Base-by-base conservation (phyloP, 2,113 vertebrate genomes). In the Mus spicilegus region DNA sequence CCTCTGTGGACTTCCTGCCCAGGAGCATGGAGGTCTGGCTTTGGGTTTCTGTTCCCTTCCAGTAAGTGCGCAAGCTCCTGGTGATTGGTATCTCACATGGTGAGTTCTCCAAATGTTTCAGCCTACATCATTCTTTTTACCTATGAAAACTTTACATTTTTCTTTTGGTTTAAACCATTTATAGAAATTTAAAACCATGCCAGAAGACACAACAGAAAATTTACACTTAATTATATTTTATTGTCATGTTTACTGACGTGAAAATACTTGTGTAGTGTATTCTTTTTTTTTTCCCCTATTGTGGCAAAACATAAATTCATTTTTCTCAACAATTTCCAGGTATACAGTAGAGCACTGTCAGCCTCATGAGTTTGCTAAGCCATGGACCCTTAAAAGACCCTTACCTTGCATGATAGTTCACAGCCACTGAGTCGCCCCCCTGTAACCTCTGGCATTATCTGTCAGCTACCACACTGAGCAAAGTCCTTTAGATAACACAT, bases 91-190 rank as follows among this genome's bases (percentile, higher is more conserved):
- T 93, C 91, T 82, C 51, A 33, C 33, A 30, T 16, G n/a, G 65
- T 80, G 22, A 2, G 8, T 65, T 93, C 42, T 61, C 58, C 36
- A 72, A 85, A 56, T 67, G 46, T 75, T 14, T 84, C 42, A 70
- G 24, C 19, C 24, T 36, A 51, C 30, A 56, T 56, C 10, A 88
- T 92, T 93, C 54, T 61, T 69, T 19, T 88, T 28, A 93, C 49
- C 56, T 46, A 77, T 46, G 28, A 1, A 2, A 82, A 26, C n/a
- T 92, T 89, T 49, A 92, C 22, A 73, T 61, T 89, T 58, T 65
- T 49, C 10, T 73, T 93, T 90, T 81, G 49, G n/a, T 17, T 94
- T 90, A 86, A 72, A 82, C 2, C 4, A 26, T 96, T 93, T 78
- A 78, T 46, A 81, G 58, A 80, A 16, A 0, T 63, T 72, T 85